Conservation (phyloP, 1,140 invertebrate genomes). For the Bombus confusus region DNA sequence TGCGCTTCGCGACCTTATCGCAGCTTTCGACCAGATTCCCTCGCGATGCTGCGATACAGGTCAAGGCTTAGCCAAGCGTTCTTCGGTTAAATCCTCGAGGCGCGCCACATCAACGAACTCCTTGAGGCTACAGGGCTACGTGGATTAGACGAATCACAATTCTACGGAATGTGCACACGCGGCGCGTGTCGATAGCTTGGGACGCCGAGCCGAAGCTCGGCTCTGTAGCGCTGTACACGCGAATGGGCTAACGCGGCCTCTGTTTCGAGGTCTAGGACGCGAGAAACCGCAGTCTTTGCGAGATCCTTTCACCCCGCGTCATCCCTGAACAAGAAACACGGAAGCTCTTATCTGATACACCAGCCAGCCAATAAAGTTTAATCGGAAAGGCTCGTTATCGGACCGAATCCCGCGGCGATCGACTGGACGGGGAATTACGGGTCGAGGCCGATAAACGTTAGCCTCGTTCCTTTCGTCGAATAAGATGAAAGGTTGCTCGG, state of each 20-base stretch:
- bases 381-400: conserved; percentile 51
- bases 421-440: conserved; percentile 24
- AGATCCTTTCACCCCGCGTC: conserved; percentile 2
- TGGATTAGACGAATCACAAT: no score
- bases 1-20: not conserved
- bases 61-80: no score
- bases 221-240: no score
- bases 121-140: no score
- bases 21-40: not conserved
- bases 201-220: no score
- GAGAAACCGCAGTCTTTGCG: no score
- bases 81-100: no score
- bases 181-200: no score
- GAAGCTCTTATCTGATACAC: conserved; percentile 51
- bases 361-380: conserved; percentile 43
- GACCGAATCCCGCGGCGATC: conserved; percentile 26
- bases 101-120: no score
- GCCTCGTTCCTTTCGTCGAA: not conserved
- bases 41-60: no score
- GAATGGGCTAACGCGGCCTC: not conserved
- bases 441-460: conserved; percentile 43
- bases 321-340: conserved; percentile 40
- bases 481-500: conserved; percentile 16
- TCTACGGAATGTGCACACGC: no score
- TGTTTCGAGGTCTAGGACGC: conserved; percentile 50